Conservation (phyloP, 2,797 vertebrate species). For the Alca torda region DNA sequence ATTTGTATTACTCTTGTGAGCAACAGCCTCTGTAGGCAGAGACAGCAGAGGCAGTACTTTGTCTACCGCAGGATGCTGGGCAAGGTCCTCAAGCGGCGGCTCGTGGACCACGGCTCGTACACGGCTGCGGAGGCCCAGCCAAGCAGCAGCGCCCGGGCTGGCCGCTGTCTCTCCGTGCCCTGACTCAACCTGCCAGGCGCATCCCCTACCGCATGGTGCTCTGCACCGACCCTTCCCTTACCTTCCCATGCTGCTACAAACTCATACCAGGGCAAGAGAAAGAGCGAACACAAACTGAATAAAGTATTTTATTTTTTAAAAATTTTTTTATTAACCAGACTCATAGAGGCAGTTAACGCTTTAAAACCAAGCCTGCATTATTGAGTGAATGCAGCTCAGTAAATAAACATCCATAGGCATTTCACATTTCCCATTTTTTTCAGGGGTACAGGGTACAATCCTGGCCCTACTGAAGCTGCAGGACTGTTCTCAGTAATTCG, state of each 20-base stretch:
- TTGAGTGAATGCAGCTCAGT: neutral
- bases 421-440: neutral
- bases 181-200: neutral
- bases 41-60: neutral
- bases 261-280: neutral
- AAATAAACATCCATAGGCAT: neutral
- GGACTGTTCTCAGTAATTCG: neutral
- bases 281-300: neutral
- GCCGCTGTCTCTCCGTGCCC: neutral
- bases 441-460: neutral
- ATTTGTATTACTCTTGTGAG: neutral
- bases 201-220: too few relatives aligned
- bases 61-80: accelerated
- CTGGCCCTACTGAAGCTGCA: neutral
- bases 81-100: neutral
- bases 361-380: neutral
- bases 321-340: neutral
- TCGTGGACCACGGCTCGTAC: accelerated
- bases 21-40: neutral
- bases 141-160: neutral
- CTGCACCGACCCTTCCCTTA: neutral
- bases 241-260: neutral
- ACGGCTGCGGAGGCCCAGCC: neutral
- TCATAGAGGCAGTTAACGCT: neutral
- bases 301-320: too few relatives aligned